Evolutionary conservation across 2,888 invertebrate genomes (phyloP).

Genomic region (Ectemnius cavifrons): DNA sequence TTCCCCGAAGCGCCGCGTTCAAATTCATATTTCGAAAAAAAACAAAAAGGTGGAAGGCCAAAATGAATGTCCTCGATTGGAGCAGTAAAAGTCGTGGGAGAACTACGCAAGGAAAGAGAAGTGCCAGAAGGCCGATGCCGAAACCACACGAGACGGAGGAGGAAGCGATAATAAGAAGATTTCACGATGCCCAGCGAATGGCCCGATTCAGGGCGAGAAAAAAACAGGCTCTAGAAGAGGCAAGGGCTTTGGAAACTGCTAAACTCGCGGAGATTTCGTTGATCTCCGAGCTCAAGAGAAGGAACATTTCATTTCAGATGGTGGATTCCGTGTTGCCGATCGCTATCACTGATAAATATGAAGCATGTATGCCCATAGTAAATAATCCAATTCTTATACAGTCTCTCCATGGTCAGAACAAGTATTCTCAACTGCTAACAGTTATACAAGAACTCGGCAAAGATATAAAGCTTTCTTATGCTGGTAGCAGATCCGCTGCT

Average conservation of each 20-base stretch:
- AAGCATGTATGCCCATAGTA: conserved; percentile 2
- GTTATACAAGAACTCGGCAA: conserved; percentile 97
- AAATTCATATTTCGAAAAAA: conserved; percentile 13
- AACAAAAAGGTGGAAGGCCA: background rate
- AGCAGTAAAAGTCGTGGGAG: background rate
- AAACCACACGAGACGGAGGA: conserved; percentile 67
- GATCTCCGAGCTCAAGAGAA: conserved; percentile 21
- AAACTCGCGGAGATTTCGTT: conserved; percentile 5
- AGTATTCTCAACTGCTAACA: conserved; percentile 93
- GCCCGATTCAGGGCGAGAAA: conserved; percentile 66
- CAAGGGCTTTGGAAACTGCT: conserved; percentile 50
- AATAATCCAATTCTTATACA: conserved; percentile 12
- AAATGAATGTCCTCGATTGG: conserved; percentile 32
- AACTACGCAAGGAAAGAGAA: conserved; percentile 19
- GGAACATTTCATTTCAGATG: conserved; percentile 21
- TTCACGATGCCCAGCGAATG: conserved; percentile 70
- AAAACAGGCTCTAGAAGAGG: conserved; percentile 64
- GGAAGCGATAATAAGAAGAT: conserved; percentile 63
- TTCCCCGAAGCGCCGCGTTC: conserved; percentile 11
- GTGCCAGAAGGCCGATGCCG: conserved; percentile 39
- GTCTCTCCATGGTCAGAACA: conserved; percentile 80
- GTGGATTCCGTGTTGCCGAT: background rate
- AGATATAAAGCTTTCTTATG: conserved; percentile 96
- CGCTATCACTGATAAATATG: background rate
- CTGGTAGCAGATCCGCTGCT: conserved; percentile 94